Conservation (phyloP, 1,140 invertebrate genomes). For the Holotrichia oblita region DNA sequence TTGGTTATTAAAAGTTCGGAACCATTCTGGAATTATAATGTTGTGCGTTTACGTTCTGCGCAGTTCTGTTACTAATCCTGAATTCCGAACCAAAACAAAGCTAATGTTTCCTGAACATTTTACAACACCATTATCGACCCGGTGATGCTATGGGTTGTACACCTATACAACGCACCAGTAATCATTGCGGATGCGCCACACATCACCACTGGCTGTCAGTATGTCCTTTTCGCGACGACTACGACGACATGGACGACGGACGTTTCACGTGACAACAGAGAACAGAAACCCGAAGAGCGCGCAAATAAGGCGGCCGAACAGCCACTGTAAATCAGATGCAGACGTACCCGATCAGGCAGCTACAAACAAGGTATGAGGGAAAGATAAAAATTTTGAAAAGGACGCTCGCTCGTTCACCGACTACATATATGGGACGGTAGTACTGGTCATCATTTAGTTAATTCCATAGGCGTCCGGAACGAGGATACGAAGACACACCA, state of each 20-base stretch:
- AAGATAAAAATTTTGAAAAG: conserved; percentile 49
- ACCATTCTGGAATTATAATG: no score
- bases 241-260: conserved; percentile 9
- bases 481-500: no score
- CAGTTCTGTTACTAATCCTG: no score
- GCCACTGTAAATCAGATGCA: conserved; percentile 41
- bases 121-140: neutral
- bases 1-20: no score
- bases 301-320: conserved; percentile 41
- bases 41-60: no score
- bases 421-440: conserved; percentile 14
- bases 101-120: no score
- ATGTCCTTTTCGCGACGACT: neutral
- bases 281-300: conserved; percentile 4
- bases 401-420: neutral
- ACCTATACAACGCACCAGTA: neutral
- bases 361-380: conserved; percentile 48
- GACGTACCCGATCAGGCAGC: conserved; percentile 39
- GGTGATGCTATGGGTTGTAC: neutral
- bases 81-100: no score
- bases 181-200: neutral
- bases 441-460: conserved; percentile 42
- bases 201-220: conserved; percentile 13
- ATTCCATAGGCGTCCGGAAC: neutral
- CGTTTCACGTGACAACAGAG: neutral